Conservation (phyloP, 2,797 vertebrate genomes). For the Smutsia gigantea region DNA sequence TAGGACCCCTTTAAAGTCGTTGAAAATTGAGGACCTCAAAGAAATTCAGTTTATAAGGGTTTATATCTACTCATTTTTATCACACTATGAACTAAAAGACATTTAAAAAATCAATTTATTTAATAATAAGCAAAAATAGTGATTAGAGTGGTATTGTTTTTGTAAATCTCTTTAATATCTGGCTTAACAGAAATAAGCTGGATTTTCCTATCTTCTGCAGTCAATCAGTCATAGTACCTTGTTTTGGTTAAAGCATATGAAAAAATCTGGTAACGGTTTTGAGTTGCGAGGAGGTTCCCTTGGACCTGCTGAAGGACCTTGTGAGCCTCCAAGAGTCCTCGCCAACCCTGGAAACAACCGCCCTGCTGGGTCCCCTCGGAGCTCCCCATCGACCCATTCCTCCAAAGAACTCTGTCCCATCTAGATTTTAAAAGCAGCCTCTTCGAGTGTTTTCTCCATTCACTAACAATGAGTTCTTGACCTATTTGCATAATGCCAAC, state of each 20-base stretch:
- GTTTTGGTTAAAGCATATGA: neutral
- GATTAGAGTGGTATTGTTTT: neutral
- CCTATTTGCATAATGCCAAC: neutral
- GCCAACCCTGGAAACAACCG: neutral
- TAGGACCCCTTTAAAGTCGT: neutral
- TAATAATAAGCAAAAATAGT: neutral
- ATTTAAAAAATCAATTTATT: neutral
- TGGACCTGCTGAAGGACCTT: neutral
- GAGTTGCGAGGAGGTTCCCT: neutral
- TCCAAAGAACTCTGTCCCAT: neutral
- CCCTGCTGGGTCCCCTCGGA: too few species aligned
- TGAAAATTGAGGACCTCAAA: neutral
- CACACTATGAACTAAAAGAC: neutral
- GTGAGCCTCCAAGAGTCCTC: neutral
- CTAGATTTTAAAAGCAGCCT: neutral
- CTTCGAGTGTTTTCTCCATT: neutral
- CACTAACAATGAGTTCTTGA: neutral
- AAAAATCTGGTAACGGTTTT: neutral
- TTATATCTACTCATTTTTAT: neutral
- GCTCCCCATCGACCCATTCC: neutral
- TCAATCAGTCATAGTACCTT: neutral
- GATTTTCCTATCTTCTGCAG: neutral
- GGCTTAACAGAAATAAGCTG: neutral
- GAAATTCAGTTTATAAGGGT: neutral
- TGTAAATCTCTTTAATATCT: neutral